phyloP scores from a whole-genome alignment of 2,113 vertebrate genomes.

The Syrrhaptes paradoxus region DNA sequence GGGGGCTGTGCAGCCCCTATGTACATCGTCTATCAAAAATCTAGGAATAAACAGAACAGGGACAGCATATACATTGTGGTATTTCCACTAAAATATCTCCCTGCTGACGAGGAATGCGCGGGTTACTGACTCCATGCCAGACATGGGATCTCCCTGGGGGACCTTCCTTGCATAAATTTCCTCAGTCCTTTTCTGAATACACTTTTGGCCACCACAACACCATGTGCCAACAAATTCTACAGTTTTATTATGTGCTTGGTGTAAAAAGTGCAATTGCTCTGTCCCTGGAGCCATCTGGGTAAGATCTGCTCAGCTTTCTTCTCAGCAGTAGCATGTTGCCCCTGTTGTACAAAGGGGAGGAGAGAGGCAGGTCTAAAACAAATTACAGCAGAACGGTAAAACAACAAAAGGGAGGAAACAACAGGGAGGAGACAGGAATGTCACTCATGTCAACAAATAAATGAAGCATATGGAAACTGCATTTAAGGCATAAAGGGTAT shows the following conservation, averaged over 20 bases:
- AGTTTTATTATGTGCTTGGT: background rate
- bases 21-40: background rate
- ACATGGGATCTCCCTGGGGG: background rate
- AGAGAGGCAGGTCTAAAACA: background rate
- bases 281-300: too few relatives aligned
- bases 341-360: background rate
- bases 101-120: background rate
- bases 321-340: background rate
- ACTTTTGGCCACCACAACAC: background rate
- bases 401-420: background rate
- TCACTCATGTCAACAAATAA: background rate
- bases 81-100: background rate
- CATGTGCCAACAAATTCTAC: background rate
- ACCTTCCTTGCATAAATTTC: background rate
- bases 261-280: too few relatives aligned
- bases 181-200: background rate
- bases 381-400: background rate
- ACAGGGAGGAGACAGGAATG: background rate
- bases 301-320: too few relatives aligned
- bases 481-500: background rate
- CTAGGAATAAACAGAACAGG: background rate
- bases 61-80: background rate
- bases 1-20: background rate
- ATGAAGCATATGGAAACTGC: background rate
- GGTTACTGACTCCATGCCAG: background rate